Evolutionary conservation across 2,888 invertebrate species (phyloP), one percentile per base, ranked within the genome.

Genomic region (Pyrrhia umbra): DNA sequence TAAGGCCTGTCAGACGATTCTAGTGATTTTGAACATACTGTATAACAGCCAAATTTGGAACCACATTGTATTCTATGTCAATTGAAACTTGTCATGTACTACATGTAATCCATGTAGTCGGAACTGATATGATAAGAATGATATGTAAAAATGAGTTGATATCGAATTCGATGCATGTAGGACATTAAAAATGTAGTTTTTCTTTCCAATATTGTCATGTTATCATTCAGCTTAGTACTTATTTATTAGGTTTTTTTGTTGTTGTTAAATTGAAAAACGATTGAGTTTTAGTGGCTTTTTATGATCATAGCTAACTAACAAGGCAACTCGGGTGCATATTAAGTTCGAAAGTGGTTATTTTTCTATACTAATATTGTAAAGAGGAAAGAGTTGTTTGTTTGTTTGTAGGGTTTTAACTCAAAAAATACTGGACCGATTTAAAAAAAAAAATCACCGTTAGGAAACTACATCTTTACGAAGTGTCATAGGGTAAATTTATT

Each of bases 81-180:
- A 59, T 68, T 40, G 13, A 23, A 30, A 20, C 10, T 3, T 16
- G 70, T 23, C 13, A 43, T 30, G 27, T 30, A 30, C 30, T 13
- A 56, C 6, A 46, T 16, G 27, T 18, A 16, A 72, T 55, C 15
- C 50, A 40, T 4, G 34, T 10, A 27, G n/a, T n/a, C 23, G 21
- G 6, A 43, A 8, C 49, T 66, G 67, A 68, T 73, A 68, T 42
- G 73, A 68, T 73, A 68, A 46, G 18, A 39, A 15, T 25, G 30
- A 63, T 56, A 46, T 10, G 39, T 39, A 18, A 43, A 65, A 58
- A 65, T 54, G 18, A 68, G 34, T 34, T 16, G 23, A 66, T 68
- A 73, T 66, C 56, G n/a, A 39, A 23, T 2, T 15, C 10, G 18
- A 56, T 27, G 50, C 18, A 16, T 13, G 18, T 40, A 49, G 47